Percentiles rank a stretch among this genome's conserved stretches.
These are phyloP conservation scores for Helicoverpa zea DNA, from an alignment of 1,140 invertebrate species.

Conservation along the genomic window DNA sequence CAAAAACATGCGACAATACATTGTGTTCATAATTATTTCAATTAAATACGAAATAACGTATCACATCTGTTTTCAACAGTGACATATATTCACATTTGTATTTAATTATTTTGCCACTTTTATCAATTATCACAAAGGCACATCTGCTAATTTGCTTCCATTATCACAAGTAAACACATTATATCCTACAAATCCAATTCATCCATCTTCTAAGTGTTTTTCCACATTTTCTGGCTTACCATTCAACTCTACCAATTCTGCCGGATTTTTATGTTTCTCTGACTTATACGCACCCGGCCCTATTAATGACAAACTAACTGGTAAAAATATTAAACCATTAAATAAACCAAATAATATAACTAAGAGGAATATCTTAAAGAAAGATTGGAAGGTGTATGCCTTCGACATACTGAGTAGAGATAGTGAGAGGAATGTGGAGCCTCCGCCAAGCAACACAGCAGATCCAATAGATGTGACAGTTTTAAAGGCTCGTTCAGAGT, in stretches of 20 bases:
- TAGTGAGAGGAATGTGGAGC: conserved; percentile 93
- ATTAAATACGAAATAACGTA: neutral
- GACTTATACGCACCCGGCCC: conserved; percentile 88
- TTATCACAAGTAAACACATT: conserved; percentile 16
- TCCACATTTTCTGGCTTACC: conserved; percentile 63
- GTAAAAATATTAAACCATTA: conserved; percentile 92
- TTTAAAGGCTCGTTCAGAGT: conserved; percentile 88
- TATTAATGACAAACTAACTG: conserved; percentile 91
- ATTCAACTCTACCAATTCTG: conserved; percentile 74
- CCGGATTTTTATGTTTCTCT: conserved; percentile 56
- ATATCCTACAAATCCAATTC: conserved; percentile 15
- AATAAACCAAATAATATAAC: conserved; percentile 92
- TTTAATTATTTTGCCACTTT: conserved; percentile 1
- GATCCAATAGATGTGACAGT: conserved; percentile 93
- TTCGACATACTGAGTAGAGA: conserved; percentile 90
- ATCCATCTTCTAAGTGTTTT: conserved; percentile 58
- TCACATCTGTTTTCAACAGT: neutral
- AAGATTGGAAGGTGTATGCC: conserved; percentile 93
- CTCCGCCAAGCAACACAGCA: conserved; percentile 93
- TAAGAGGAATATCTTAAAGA: conserved; percentile 94
- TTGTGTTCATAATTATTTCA: neutral
- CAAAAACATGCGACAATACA: neutral
- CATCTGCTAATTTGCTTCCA: neutral
- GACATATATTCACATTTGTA: neutral
- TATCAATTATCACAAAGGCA: conserved; percentile 22